Conservation (phyloP, 1,140 invertebrate species). For the Euwallacea similis region DNA sequence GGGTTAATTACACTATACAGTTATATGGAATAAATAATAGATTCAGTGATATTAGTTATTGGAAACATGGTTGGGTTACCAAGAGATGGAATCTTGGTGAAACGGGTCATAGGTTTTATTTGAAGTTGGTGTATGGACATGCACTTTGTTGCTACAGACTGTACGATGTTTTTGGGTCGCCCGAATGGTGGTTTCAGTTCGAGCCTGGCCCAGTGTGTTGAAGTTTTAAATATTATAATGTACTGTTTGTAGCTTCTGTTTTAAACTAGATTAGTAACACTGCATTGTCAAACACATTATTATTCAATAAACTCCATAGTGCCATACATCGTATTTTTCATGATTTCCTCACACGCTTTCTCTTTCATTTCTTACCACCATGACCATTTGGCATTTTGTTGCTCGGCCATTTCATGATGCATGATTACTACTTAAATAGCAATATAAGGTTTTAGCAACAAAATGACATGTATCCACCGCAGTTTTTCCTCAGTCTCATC, state of each 20-base stretch:
- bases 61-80: slow-evolving; percentile 36
- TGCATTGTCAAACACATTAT: slow-evolving; percentile 53
- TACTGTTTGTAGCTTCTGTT: slow-evolving; percentile 48
- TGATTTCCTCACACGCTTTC: slow-evolving; percentile 38
- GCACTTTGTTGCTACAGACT: slow-evolving; percentile 36
- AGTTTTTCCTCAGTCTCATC: slow-evolving; percentile 17
- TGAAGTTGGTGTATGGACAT: slow-evolving; percentile 32
- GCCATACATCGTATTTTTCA: slow-evolving; percentile 55
- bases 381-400: slow-evolving; percentile 37
- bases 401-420: neutral
- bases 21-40: slow-evolving; percentile 30
- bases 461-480: slow-evolving; percentile 22
- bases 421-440: neutral
- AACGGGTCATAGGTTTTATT: slow-evolving; percentile 44
- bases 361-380: slow-evolving; percentile 34
- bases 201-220: neutral
- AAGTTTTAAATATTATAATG: slow-evolving; percentile 16
- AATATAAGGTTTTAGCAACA: slow-evolving; percentile 1
- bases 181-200: neutral
- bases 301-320: slow-evolving; percentile 56
- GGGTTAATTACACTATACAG: too few relatives aligned
- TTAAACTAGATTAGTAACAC: slow-evolving; percentile 46
- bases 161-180: slow-evolving; percentile 12
- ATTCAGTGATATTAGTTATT: slow-evolving; percentile 40
- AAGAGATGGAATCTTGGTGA: slow-evolving; percentile 37